Evolutionary conservation across 2,888 invertebrate species (phyloP), one percentile per base, ranked within the genome.

Genomic region (Caenorhabditis japonica): DNA sequence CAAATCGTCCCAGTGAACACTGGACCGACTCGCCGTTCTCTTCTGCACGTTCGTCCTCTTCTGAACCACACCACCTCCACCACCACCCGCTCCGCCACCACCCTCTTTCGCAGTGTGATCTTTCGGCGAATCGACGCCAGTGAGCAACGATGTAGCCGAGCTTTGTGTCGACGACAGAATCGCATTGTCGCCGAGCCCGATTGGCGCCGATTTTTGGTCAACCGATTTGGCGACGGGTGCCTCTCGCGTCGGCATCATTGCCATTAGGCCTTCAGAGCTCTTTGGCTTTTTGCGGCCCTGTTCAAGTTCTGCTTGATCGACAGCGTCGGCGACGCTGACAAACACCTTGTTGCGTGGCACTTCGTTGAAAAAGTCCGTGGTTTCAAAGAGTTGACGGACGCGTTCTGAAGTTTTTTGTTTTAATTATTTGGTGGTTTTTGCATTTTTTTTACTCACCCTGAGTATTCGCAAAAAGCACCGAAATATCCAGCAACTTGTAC

Each of bases 321-420:
- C 83, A 0, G 85, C 85, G 51, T 84, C 84, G 13, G 71, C 60
- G 5, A 84, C 58, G 39, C 75, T 78, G 17, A 82, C 80, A 55
- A 80, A 85, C 15, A 85, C 53, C 15, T 73, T 46, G 36, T 68
- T 58, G 41, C 78, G 75, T 8, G 84, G 83, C 5, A 85, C 81
- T 30, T 69, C 61, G n/a, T 78, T 51, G 61, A 80, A 78, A 46
- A 84, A 85, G n/a, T 82, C 75, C 4, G 77, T 77, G 17, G 70
- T 52, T 41, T 82, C 81, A 38, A 85, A 76, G 33, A 78, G 38
- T 53, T 85, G 84, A 27, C 85, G 78, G 1, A 84, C 80, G 17
- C 74, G 56, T 8, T 83, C 84, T 84, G 62, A 61, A 82, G 19
- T 25, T 19, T 4, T 47, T 33, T 27, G 7, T 10, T 30, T 7